Conservation (phyloP, 2,113 vertebrate genomes). For the Dromaius novaehollandiae region DNA sequence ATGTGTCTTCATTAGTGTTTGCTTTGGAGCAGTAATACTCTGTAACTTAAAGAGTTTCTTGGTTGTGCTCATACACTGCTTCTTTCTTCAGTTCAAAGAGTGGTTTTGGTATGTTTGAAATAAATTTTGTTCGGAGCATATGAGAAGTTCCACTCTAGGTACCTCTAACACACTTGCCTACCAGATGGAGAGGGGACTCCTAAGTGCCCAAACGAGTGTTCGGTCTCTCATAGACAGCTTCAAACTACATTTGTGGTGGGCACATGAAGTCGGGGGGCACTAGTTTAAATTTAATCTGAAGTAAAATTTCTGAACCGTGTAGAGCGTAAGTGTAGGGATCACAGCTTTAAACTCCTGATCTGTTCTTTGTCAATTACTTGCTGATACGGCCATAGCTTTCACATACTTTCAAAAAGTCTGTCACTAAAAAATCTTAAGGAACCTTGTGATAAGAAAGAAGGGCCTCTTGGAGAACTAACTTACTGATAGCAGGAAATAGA, state of each 20-base stretch:
- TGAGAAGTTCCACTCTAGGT: not conserved
- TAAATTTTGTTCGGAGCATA: not conserved
- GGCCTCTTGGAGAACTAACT: not conserved
- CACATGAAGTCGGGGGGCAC: not conserved
- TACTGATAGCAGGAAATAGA: not conserved
- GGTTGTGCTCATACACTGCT: not conserved
- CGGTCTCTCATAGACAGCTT: not conserved
- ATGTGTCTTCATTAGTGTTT: not conserved
- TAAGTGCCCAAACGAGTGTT: not conserved
- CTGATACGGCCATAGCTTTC: not conserved
- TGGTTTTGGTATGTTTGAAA: not conserved
- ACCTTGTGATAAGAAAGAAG: not conserved
- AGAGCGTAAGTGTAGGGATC: not conserved
- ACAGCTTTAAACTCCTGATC: not conserved
- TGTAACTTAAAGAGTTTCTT: not conserved
- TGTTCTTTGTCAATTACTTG: not conserved
- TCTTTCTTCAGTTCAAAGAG: not conserved
- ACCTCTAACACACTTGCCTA: not conserved
- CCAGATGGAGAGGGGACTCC: not conserved
- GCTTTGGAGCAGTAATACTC: not conserved
- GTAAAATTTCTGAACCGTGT: not conserved
- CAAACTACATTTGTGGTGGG: not conserved
- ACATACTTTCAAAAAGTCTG: not conserved
- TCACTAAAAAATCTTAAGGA: not conserved
- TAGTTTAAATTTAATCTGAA: not conserved